phyloP scores from a whole-genome alignment of 2,888 invertebrate genomes.

The Julus scanicus region DNA sequence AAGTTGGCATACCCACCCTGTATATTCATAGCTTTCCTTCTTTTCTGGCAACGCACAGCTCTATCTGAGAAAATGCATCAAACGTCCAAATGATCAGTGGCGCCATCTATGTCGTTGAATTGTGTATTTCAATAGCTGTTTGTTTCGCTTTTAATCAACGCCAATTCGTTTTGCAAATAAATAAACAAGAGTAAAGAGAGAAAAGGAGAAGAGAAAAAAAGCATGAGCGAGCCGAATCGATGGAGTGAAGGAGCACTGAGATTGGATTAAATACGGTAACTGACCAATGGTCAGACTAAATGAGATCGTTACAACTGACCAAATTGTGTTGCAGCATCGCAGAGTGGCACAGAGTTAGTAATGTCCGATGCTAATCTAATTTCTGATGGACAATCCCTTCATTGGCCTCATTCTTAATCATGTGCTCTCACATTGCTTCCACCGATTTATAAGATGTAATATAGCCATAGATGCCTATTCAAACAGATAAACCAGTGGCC shows the following conservation, averaged over 20 bases:
- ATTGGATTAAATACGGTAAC: slow-evolving; percentile 51
- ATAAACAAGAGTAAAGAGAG: neutral
- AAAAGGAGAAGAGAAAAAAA: slow-evolving; percentile 13
- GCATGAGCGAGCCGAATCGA: too few relatives aligned
- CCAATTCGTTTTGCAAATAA: slow-evolving; percentile 5
- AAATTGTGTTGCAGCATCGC: slow-evolving; percentile 44
- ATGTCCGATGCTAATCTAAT: slow-evolving; percentile 50
- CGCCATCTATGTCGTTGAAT: slow-evolving; percentile 24
- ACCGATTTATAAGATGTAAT: neutral
- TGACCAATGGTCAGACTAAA: slow-evolving; percentile 50
- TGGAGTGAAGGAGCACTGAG: slow-evolving; percentile 45
- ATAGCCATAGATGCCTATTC: neutral
- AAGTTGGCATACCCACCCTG: too few relatives aligned
- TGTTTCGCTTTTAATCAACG: slow-evolving; percentile 48
- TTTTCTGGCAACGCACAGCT: too few relatives aligned
- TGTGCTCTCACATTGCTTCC: neutral
- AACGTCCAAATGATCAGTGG: neutral
- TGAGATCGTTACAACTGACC: slow-evolving; percentile 46
- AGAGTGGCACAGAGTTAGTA: slow-evolving; percentile 37
- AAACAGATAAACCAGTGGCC: neutral
- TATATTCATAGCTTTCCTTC: too few relatives aligned
- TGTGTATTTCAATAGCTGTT: slow-evolving; percentile 4
- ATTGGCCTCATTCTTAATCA: slow-evolving; percentile 45
- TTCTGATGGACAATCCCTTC: slow-evolving; percentile 49
- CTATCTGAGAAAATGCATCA: too few relatives aligned